Conservation (phyloP, 2,113 vertebrate species). For the Datnioides undecimradiatus region DNA sequence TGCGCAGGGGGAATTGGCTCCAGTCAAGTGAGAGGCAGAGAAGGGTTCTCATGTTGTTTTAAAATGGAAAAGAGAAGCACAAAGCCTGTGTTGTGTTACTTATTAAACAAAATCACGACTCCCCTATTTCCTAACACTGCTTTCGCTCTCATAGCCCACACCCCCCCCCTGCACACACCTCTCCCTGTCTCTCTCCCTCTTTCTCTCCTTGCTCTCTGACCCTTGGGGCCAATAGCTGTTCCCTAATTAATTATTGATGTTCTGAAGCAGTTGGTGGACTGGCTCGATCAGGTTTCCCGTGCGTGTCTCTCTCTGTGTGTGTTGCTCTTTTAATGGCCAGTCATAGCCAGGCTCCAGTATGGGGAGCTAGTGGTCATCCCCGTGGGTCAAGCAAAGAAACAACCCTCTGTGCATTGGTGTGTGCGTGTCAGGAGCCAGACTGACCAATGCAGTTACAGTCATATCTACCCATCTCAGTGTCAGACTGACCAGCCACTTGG, state of each 20-base stretch:
- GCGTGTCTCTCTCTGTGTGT: constrained; percentile 13
- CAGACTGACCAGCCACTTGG: constrained; percentile 31
- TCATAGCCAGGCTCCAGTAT: constrained; percentile 71
- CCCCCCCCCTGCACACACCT: too few relatives aligned
- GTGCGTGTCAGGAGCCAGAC: constrained; percentile 50
- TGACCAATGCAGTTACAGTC: constrained; percentile 48
- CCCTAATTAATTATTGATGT: constrained; percentile 93
- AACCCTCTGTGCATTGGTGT: constrained; percentile 27
- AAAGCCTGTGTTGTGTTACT: constrained; percentile 77
- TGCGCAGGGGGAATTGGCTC: neutral
- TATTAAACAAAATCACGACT: constrained; percentile 82
- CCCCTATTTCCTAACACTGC: constrained; percentile 45
- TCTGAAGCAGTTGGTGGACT: constrained; percentile 87
- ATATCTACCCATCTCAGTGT: constrained; percentile 44
- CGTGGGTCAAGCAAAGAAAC: constrained; percentile 61
- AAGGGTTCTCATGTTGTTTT: constrained; percentile 40
- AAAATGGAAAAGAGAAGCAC: constrained; percentile 65
- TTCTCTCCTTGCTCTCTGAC: constrained; percentile 82
- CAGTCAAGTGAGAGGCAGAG: neutral
- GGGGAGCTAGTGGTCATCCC: constrained; percentile 74
- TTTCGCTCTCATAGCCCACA: constrained; percentile 65
- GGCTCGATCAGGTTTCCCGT: constrained; percentile 83
- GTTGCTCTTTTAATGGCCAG: constrained; percentile 73
- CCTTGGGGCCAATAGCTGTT: constrained; percentile 87
- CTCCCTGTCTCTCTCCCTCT: constrained; percentile 44